Percentiles rank a stretch among this genome's conserved stretches.
Evolutionary conservation across 2,113 vertebrate species (phyloP).

Genomic region (Amblyopsis rosae): DNA sequence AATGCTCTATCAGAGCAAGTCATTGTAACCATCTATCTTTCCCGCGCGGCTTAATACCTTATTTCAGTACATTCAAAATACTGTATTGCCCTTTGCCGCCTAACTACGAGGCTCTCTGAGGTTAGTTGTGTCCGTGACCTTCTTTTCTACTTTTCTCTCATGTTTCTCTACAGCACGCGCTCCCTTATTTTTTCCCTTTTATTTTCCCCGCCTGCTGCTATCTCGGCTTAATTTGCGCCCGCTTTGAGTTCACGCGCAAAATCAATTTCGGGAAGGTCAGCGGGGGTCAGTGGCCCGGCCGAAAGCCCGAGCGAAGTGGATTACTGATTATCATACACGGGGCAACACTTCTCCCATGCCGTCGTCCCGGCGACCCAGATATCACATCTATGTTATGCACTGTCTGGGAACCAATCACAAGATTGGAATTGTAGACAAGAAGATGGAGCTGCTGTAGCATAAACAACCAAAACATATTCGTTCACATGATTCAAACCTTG

Average conservation of each 20-base stretch:
- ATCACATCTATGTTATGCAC: slow-evolving; percentile 43
- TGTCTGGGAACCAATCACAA: slow-evolving; percentile 48
- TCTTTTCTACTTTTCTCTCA: slow-evolving; percentile 17
- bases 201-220: slow-evolving; percentile 66
- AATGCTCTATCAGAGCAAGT: slow-evolving; percentile 90
- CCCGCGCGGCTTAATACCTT: slow-evolving; percentile 81
- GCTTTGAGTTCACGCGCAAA: slow-evolving; percentile 87
- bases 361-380: slow-evolving; percentile 56
- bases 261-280: slow-evolving; percentile 93
- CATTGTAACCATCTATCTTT: slow-evolving; percentile 89
- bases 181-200: slow-evolving; percentile 6
- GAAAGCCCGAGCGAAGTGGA: slow-evolving; percentile 78
- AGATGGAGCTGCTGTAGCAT: slow-evolving; percentile 1
- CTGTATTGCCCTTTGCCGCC: slow-evolving; percentile 9
- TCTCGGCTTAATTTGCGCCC: slow-evolving; percentile 86
- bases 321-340: slow-evolving; percentile 83
- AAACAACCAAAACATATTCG: slow-evolving; percentile 40
- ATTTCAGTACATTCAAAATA: slow-evolving; percentile 61
- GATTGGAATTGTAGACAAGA: slow-evolving; percentile 54
- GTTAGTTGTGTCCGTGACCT: slow-evolving; percentile 64
- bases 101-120: slow-evolving; percentile 61
- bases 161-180: slow-evolving; percentile 12
- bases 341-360: slow-evolving; percentile 64
- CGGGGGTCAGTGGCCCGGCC: slow-evolving; percentile 80
- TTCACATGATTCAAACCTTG: slow-evolving; percentile 53